Evolutionary conservation across 2,888 invertebrate species (phyloP), one percentile per base, ranked within the genome.

Genomic region (Malthinus flaveolus): DNA sequence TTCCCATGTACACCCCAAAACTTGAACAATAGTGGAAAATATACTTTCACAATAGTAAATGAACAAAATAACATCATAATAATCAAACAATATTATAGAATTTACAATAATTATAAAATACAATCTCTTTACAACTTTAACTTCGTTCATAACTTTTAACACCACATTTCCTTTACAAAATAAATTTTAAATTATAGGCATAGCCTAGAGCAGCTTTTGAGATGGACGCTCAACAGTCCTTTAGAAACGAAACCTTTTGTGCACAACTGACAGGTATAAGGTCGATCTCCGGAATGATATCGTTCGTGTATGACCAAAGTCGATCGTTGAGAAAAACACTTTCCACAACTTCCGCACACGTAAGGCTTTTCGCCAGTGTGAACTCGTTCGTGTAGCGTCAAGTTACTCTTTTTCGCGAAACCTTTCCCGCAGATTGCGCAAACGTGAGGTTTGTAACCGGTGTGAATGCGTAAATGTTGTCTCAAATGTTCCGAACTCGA

Each of bases 321-420:
- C 62, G 83, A 83, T n/a, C 82, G 77, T 76, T 84, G 84, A 15
- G 80, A 80, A 78, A 84, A 84, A 10, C 82, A 82, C 73, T 84
- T 84, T 7, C 46, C 7, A 8, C 39, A 42, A 9, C 15, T 42
- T n/a, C 39, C 39, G 9, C 39, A 42, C 12, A 82, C 81, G 75
- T 84, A 81, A 46, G 84, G 84, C 73, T 84, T 84, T 75, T 84
- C 84, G 0, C 84, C 84, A 1, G 82, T 82, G 74, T 84, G 84
- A 55, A 83, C 83, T 51, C 84, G 79, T 75, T 83, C 82, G 77
- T 84, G 84, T 45, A 84, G 72, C 31, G 81, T 83, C 64, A 84
- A 75, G 75, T 83, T 83, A 73, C 83, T 82, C 67, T 83, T 83
- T 74, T 83, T 83, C 33, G 82, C 82, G 74, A 84, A 84, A 0